Evolutionary conservation across 2,113 vertebrate genomes (phyloP).

Genomic region (Aleadryas rufinucha): DNA sequence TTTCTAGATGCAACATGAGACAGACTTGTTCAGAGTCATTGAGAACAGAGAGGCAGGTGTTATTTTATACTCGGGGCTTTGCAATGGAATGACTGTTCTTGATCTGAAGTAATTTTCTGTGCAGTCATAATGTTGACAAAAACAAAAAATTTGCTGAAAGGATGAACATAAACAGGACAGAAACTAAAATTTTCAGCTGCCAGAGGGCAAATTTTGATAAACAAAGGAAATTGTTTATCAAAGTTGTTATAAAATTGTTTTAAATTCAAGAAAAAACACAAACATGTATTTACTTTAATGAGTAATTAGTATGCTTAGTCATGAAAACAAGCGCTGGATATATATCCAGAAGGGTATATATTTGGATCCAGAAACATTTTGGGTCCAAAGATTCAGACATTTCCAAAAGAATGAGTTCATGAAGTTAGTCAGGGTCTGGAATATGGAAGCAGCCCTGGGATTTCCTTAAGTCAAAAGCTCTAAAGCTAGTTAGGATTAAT

Average conservation of each 20-base stretch:
- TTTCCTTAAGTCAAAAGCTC: background rate
- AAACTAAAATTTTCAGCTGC: background rate
- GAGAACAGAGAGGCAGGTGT: background rate
- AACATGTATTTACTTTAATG: background rate
- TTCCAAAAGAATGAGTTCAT: background rate
- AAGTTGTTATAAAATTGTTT: background rate
- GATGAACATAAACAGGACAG: background rate
- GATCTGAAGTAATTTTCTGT: background rate
- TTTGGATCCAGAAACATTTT: background rate
- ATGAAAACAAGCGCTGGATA: background rate
- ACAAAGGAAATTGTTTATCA: background rate
- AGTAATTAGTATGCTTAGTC: background rate
- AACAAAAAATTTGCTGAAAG: background rate
- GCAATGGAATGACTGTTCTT: background rate
- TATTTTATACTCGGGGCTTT: background rate
- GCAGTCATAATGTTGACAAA: background rate
- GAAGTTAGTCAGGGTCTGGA: background rate
- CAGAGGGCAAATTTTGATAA: background rate
- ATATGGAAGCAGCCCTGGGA: background rate
- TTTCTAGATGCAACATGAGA: background rate
- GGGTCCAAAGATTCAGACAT: background rate
- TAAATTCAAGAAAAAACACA: background rate
- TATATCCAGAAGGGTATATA: background rate
- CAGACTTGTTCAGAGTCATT: background rate
- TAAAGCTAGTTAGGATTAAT: constrained; percentile 39